Percentiles rank a stretch among this genome's conserved stretches.
These are phyloP conservation scores for Solea solea DNA, from an alignment of 2,113 vertebrate genomes.

Conservation along the genomic window DNA sequence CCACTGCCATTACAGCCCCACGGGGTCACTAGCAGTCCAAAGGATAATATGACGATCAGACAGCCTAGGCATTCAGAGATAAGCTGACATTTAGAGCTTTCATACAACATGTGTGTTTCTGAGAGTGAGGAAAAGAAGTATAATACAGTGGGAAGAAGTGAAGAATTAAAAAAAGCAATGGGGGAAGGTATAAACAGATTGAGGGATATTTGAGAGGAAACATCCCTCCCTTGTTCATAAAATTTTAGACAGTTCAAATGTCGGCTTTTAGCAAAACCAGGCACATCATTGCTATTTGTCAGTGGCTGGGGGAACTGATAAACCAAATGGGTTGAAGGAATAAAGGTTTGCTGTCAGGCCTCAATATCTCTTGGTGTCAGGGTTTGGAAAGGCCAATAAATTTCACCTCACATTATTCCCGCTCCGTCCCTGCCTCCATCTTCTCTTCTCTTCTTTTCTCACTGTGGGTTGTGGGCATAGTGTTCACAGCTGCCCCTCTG, in stretches of 20 bases:
- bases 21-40: slow-evolving; percentile 47
- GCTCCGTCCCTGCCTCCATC: slow-evolving; percentile 11
- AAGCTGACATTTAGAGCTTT: slow-evolving; percentile 50
- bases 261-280: slow-evolving; percentile 13
- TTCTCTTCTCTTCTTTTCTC: slow-evolving; percentile 17
- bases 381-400: slow-evolving; percentile 45
- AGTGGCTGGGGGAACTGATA: not conserved
- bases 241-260: slow-evolving; percentile 12
- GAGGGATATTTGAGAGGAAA: slow-evolving; percentile 6
- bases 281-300: slow-evolving; percentile 6
- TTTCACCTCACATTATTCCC: slow-evolving; percentile 36
- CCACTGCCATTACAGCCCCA: slow-evolving; percentile 50
- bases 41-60: slow-evolving; percentile 50
- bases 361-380: slow-evolving; percentile 57
- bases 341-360: slow-evolving; percentile 54
- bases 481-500: slow-evolving; percentile 69
- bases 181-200: not conserved
- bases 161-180: slow-evolving; percentile 1
- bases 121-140: not conserved
- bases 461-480: slow-evolving; percentile 66
- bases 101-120: slow-evolving; percentile 2
- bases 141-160: not conserved
- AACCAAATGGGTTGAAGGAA: slow-evolving; percentile 13
- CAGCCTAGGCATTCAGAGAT: slow-evolving; percentile 35
- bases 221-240: not conserved